These are phyloP conservation scores for Drosophila conformis DNA, from an alignment of 2,888 invertebrate species.

Conservation along the genomic window DNA sequence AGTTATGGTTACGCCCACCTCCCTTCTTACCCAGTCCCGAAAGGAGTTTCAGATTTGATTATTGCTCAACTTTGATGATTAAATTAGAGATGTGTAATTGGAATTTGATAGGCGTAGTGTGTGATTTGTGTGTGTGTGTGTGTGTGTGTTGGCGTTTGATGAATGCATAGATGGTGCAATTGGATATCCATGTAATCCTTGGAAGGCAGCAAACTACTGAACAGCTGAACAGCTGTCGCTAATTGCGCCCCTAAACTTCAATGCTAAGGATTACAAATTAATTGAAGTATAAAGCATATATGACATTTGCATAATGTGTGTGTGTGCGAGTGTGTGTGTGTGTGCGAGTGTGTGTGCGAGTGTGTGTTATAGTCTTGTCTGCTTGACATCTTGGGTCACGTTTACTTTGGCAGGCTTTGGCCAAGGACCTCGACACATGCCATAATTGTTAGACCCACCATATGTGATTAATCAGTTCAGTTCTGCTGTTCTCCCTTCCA, in stretches of 20 bases:
- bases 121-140: background rate
- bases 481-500: constrained; percentile 19
- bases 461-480: constrained; percentile 63
- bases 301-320: constrained; percentile 52
- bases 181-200: constrained; percentile 61
- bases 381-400: constrained; percentile 1
- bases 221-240: constrained; percentile 49
- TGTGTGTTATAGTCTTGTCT: background rate
- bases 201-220: constrained; percentile 34
- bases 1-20: background rate
- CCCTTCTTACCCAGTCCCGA: background rate
- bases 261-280: constrained; percentile 72
- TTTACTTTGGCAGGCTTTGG: background rate
- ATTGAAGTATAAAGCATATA: constrained; percentile 67
- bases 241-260: constrained; percentile 59
- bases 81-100: constrained; percentile 63
- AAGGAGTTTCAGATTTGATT: constrained; percentile 4
- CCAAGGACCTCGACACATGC: constrained; percentile 5
- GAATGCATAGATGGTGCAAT: constrained; percentile 48
- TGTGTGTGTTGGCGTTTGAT: constrained; percentile 47
- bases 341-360: background rate
- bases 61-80: constrained; percentile 60
- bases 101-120: constrained; percentile 52
- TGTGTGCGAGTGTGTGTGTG: background rate
- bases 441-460: constrained; percentile 51